Percentiles rank a stretch among this genome's conserved stretches.
Evolutionary conservation across 2,888 invertebrate species (phyloP).

Genomic region (Hydriomena furcata): DNA sequence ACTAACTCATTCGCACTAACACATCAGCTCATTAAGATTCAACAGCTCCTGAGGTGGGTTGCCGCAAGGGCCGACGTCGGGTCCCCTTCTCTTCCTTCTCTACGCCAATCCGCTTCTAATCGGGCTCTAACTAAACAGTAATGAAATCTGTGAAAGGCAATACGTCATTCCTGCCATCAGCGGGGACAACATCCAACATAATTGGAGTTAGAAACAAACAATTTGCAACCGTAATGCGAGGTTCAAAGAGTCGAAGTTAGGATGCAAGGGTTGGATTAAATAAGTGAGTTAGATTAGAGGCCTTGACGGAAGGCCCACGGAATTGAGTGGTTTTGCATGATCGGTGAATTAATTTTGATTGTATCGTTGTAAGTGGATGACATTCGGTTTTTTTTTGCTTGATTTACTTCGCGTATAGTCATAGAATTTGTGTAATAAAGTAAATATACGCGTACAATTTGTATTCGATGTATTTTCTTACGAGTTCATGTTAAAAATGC

Average conservation of each 20-base stretch:
- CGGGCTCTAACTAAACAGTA: conserved; percentile 31
- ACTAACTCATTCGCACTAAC: conserved; percentile 27
- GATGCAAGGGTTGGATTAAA: conserved; percentile 15
- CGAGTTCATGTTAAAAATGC: too few species aligned
- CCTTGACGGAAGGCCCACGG: conserved; percentile 18
- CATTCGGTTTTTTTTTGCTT: too few species aligned
- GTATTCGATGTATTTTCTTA: too few species aligned
- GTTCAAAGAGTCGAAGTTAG: conserved; percentile 18
- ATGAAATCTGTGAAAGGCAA: conserved; percentile 35
- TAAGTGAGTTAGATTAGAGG: conserved; percentile 28
- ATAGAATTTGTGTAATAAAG: too few species aligned
- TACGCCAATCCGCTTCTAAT: conserved; percentile 20
- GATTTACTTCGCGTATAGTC: too few species aligned
- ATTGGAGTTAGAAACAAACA: conserved; percentile 24
- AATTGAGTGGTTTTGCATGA: conserved; percentile 32
- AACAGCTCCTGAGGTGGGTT: conserved; percentile 7
- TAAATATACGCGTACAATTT: too few species aligned
- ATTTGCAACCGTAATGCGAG: conserved; percentile 22
- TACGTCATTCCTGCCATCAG: conserved; percentile 29
- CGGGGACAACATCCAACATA: conserved; percentile 28
- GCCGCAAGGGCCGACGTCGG: conserved; percentile 24
- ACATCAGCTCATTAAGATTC: conserved; percentile 29
- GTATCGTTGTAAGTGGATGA: conserved; percentile 6
- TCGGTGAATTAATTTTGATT: conserved; percentile 28
- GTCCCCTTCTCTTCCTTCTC: conserved; percentile 15